Conservation (phyloP, 2,888 invertebrate species). For the Ormyrus thymus region DNA sequence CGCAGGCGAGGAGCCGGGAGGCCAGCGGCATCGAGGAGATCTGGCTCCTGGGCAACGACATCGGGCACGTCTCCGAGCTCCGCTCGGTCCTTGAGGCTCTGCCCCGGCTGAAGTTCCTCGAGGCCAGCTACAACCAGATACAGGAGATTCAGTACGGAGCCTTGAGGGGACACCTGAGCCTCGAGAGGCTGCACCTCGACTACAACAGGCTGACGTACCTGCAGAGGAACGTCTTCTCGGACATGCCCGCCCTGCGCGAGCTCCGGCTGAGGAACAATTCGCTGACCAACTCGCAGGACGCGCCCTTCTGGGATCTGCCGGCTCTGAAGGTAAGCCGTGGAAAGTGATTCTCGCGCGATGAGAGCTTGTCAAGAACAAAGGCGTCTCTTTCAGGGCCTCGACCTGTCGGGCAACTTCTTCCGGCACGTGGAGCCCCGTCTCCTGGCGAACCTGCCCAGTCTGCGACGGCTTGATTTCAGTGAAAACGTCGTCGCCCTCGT, state of each 20-base stretch:
- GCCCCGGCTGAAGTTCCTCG: conserved; percentile 86
- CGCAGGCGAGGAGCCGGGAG: conserved; percentile 78
- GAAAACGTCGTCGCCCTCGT: conserved; percentile 83
- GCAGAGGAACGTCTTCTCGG: conserved; percentile 87
- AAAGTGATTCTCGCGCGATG: no score
- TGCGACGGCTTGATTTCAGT: conserved; percentile 86
- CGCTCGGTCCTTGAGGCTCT: conserved; percentile 85
- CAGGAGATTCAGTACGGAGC: conserved; percentile 87
- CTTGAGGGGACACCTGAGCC: conserved; percentile 85
- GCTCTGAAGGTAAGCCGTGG: no score
- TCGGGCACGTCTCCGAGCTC: conserved; percentile 85
- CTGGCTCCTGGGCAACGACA: conserved; percentile 85
- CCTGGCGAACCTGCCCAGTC: conserved; percentile 84
- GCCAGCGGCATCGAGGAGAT: conserved; percentile 87
- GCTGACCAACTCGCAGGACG: conserved; percentile 82
- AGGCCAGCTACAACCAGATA: conserved; percentile 86
- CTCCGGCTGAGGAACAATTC: conserved; percentile 90
- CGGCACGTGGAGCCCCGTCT: conserved; percentile 83
- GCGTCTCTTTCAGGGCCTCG: conserved; percentile 78
- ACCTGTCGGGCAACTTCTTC: conserved; percentile 86
- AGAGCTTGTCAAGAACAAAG: background rate
- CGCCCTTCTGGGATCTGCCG: conserved; percentile 90
- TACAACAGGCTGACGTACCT: conserved; percentile 85
- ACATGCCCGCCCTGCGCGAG: conserved; percentile 89
- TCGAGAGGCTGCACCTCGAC: conserved; percentile 88